Evolutionary conservation across 2,888 invertebrate genomes (phyloP).

Genomic region (Drosophila pseudotakahashii): DNA sequence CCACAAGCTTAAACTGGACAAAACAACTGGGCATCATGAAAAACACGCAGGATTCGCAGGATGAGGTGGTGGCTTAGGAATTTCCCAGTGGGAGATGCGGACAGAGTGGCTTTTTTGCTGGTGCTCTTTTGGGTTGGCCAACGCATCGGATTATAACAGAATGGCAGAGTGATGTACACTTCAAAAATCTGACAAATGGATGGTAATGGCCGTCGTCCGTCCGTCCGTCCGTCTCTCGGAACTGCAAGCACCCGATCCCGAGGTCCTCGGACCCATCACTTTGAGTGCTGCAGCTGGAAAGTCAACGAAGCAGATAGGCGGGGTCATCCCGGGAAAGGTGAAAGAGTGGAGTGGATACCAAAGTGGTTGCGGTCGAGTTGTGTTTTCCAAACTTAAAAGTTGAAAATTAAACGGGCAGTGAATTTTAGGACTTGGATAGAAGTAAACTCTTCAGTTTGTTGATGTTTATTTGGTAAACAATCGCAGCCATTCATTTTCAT

Average conservation of each 20-base stretch:
- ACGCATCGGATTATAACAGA: constrained; percentile 50
- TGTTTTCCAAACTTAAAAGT: constrained; percentile 22
- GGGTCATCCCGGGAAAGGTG: constrained; percentile 16
- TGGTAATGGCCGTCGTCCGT: constrained; percentile 29
- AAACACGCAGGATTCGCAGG: not conserved
- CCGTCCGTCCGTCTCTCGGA: not conserved
- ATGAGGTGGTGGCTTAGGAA: not conserved
- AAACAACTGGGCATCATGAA: not conserved
- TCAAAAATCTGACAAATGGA: constrained; percentile 49
- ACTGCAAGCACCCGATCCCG: constrained; percentile 9
- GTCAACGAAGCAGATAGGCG: constrained; percentile 34
- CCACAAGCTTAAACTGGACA: constrained; percentile 25
- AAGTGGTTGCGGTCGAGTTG: constrained; percentile 37
- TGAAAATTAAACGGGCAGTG: constrained; percentile 12
- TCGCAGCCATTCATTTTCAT: not conserved
- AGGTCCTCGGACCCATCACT: constrained; percentile 13
- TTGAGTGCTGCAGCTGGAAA: constrained; percentile 39
- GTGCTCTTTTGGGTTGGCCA: not conserved
- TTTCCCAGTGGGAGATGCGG: constrained; percentile 1
- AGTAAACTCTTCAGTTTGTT: constrained; percentile 3
- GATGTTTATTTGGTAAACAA: not conserved
- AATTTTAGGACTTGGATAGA: constrained; percentile 9
- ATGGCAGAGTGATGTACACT: constrained; percentile 57
- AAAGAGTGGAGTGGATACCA: constrained; percentile 23
- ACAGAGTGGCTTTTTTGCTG: constrained; percentile 25